Percentiles rank a stretch among this genome's conserved stretches.
Conservation (phyloP, 2,888 invertebrate species). For the Chromoteleia sp. region DNA sequence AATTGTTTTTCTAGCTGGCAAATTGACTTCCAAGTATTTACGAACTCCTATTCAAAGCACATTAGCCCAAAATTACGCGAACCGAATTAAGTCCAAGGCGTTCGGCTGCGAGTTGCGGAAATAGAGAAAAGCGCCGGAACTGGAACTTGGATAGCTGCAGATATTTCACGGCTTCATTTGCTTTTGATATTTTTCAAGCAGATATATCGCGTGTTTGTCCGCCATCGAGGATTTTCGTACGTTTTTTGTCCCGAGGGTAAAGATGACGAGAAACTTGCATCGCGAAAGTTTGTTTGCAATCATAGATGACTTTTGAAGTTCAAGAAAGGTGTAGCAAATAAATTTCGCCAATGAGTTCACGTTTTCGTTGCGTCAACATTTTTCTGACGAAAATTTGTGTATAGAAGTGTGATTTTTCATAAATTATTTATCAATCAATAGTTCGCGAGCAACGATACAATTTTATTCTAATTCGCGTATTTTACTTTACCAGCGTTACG, state of each 20-base stretch:
- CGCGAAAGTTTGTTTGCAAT: slow-evolving; percentile 47
- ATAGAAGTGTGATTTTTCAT: no score
- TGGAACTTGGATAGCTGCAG: not conserved
- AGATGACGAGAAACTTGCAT: slow-evolving; percentile 29
- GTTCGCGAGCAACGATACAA: no score
- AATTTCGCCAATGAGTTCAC: slow-evolving; percentile 15
- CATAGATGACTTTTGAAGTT: slow-evolving; percentile 30
- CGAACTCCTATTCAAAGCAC: not conserved
- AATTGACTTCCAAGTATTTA: slow-evolving; percentile 34
- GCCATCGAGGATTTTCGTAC: slow-evolving; percentile 5
- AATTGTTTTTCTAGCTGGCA: slow-evolving; percentile 33
- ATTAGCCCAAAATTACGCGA: slow-evolving; percentile 21
- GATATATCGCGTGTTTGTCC: slow-evolving; percentile 14
- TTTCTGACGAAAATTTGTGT: not conserved
- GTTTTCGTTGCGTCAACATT: not conserved
- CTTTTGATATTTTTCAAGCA: not conserved
- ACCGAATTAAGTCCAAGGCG: slow-evolving; percentile 7
- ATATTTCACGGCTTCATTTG: not conserved
- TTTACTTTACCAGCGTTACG: no score
- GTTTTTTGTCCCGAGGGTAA: slow-evolving; percentile 27
- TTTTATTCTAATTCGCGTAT: no score
- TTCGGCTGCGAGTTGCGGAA: no score
- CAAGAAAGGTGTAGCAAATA: slow-evolving; percentile 17
- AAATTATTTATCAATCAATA: no score
- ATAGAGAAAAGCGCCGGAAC: no score